phyloP scores from a whole-genome alignment of 1,140 invertebrate species.

The Ceratosolen solmsi region DNA sequence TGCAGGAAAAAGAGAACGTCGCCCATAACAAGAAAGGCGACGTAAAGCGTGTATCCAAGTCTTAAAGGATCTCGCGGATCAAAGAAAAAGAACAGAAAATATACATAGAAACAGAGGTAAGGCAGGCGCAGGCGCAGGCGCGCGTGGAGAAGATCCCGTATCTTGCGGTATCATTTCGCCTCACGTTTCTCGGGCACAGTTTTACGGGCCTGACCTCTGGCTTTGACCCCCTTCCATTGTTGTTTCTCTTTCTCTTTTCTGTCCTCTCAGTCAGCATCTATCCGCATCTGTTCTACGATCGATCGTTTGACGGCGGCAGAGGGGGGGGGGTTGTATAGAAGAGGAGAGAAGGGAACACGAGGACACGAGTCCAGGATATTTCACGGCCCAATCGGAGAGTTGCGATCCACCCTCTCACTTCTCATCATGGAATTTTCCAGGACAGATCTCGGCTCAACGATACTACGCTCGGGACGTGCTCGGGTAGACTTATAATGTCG shows the following conservation, averaged over 20 bases:
- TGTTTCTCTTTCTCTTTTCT: constrained; percentile 47
- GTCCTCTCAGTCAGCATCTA: background rate
- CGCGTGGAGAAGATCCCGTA: constrained; percentile 39
- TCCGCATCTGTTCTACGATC: background rate
- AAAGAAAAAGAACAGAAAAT: background rate
- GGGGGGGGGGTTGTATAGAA: too few relatives aligned
- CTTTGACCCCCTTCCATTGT: constrained; percentile 60
- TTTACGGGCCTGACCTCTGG: constrained; percentile 59
- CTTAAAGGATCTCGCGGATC: too few relatives aligned
- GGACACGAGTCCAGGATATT: background rate
- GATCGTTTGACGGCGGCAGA: background rate
- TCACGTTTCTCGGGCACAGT: constrained; percentile 60
- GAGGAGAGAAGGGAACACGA: too few relatives aligned
- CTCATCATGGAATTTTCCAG: background rate
- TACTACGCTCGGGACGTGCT: background rate
- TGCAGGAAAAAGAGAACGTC: too few relatives aligned
- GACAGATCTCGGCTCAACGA: background rate
- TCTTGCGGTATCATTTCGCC: constrained; percentile 52
- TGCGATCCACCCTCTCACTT: constrained; percentile 3
- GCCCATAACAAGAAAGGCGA: too few relatives aligned
- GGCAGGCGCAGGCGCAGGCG: background rate
- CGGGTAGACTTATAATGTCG: background rate
- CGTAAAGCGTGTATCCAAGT: too few relatives aligned
- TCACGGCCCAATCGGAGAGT: background rate
- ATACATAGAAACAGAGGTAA: constrained; percentile 39